A percentile compares a stretch with the other conserved stretches of the same genome.
Evolutionary conservation across 2,797 vertebrate genomes (phyloP).

Genomic region (Holocentrus rufus): DNA sequence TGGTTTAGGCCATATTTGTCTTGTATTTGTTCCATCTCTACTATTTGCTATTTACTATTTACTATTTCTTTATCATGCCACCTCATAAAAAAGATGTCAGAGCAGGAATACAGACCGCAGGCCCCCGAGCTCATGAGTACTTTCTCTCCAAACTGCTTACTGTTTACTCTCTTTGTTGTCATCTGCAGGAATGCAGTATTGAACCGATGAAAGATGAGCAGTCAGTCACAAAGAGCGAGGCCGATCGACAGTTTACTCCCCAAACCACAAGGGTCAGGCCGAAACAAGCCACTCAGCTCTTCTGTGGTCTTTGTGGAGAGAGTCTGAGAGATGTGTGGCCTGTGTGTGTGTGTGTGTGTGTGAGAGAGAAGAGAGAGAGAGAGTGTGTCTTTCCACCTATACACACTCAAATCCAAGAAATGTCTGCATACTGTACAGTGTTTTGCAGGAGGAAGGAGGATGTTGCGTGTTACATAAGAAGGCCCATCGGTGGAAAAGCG

Average conservation of each 20-base stretch:
- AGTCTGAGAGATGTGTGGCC: neutral
- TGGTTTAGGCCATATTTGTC: too few species aligned
- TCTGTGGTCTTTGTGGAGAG: constrained; percentile 19
- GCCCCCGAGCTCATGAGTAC: neutral
- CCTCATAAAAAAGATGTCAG: neutral
- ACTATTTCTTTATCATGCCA: neutral
- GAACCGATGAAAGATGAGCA: constrained; percentile 35
- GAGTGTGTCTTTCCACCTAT: too few species aligned
- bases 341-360: neutral
- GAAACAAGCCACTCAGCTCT: constrained; percentile 46
- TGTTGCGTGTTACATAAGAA: constrained; percentile 21
- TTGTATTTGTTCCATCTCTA: too few species aligned
- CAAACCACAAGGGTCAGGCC: constrained; percentile 47
- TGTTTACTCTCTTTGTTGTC: constrained; percentile 5
- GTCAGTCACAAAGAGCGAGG: constrained; percentile 26
- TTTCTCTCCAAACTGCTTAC: constrained; percentile 36
- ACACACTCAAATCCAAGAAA: too few species aligned
- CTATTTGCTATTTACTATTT: too few species aligned
- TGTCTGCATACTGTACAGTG: neutral
- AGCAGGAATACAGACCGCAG: neutral
- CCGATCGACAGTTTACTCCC: constrained; percentile 16
- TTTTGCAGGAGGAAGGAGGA: neutral
- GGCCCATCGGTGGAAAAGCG: neutral
- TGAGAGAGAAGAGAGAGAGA: neutral
- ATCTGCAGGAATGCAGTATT: constrained; percentile 13